Percentiles rank a stretch among this genome's conserved stretches.
Conservation (phyloP, 2,888 invertebrate species). For the Pollenia angustigena region DNA sequence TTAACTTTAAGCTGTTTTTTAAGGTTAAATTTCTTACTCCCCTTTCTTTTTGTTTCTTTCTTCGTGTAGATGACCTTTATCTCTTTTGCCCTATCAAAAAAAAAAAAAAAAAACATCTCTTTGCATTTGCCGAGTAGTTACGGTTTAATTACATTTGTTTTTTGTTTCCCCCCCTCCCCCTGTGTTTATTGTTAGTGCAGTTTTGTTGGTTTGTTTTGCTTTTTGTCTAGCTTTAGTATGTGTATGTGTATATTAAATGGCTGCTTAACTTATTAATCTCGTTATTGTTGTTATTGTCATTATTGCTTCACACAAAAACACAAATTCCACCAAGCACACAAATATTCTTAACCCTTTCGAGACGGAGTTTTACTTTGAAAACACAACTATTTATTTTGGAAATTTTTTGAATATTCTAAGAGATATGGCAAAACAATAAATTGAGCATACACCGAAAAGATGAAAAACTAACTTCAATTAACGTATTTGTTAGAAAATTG, state of each 20-base stretch:
- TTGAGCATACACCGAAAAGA: too few species aligned
- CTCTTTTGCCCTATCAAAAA: neutral
- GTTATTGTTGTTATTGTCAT: too few species aligned
- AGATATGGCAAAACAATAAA: slow-evolving; percentile 2
- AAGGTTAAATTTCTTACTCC: too few species aligned
- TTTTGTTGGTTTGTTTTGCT: neutral
- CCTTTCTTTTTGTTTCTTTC: neutral
- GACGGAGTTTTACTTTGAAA: slow-evolving; percentile 28
- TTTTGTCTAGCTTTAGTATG: neutral
- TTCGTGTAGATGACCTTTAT: slow-evolving; percentile 24
- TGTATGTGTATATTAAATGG: neutral
- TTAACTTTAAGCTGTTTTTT: too few species aligned
- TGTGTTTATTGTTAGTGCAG: neutral
- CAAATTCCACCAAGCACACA: too few species aligned
- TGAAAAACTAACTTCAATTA: too few species aligned
- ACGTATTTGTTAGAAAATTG: too few species aligned
- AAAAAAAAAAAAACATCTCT: neutral
- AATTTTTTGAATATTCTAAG: neutral
- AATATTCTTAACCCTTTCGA: slow-evolving; percentile 10
- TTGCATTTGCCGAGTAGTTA: neutral
- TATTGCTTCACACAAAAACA: too few species aligned
- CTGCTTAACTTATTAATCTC: neutral
- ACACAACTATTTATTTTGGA: neutral
- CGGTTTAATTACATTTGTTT: slow-evolving; percentile 21
- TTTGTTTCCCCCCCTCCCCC: neutral